Evolutionary conservation across 2,888 invertebrate genomes (phyloP), one percentile per base, ranked within the genome.

Genomic region (Cheilosia urbana): DNA sequence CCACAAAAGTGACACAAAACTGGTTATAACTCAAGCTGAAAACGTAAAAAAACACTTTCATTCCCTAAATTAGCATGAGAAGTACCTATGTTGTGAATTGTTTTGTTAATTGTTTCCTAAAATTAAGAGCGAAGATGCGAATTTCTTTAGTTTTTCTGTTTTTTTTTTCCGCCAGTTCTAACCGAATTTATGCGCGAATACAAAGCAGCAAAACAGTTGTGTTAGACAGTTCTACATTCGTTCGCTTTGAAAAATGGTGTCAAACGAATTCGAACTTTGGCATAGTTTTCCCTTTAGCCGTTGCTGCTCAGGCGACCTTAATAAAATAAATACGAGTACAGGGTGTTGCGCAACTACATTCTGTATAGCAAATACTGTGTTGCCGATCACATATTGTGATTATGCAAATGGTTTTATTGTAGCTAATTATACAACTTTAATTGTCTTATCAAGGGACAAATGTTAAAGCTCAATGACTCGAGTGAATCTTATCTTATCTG

Each of bases 211-310:
- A 15, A 51, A 13, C 11, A 17, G 15, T 21, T 17, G 47, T 37
- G 34, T 11, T 21, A 7, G 11, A 30, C 34, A 27, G 15, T 15
- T 40, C 47, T 45, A 2, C n/a, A n/a, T 51, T 27, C 27, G 17
- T 21, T 9, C 4, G 49, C 37, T 47, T 17, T 19, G 30, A 21
- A 5, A 19, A 72, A 72, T 72, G 27, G 73, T 73, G 63, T 73
- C 73, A 73, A 63, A 21, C 17, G 53, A 63, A 57, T 75, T 75
- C 40, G 75, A 75, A 49, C 66, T 57, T 49, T 66, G 40, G 58
- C 65, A 47, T 27, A 45, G 37, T 71, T 57, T 57, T 37, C 37
- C 37, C 37, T 37, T 37, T 11, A 11, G 9, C 34, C 34, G 11
- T 34, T 34, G 34, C 3, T 37, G 37, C 37, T 11, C 5, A 15